phyloP scores from a whole-genome alignment of 2,797 vertebrate species.

The Sebastes kiyomatsui region DNA sequence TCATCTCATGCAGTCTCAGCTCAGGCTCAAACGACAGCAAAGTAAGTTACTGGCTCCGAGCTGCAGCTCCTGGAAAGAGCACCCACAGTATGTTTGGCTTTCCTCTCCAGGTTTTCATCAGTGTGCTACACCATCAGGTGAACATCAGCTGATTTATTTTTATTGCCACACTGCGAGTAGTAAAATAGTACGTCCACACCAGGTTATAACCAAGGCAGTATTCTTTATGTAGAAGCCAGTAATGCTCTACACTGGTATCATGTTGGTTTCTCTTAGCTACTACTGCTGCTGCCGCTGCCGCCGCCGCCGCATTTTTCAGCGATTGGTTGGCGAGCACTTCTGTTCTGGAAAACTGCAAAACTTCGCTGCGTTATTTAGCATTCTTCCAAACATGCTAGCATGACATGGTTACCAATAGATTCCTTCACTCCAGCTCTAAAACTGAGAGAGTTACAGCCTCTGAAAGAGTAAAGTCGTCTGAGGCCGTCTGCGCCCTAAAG shows the following conservation, averaged over 20 bases:
- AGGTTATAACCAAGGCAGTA: not conserved
- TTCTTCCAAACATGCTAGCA: too few species aligned
- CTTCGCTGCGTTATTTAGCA: too few species aligned
- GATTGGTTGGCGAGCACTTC: too few species aligned
- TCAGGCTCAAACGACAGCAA: not conserved
- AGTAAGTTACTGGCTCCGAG: not conserved
- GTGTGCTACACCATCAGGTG: not conserved
- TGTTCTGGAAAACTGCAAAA: too few species aligned
- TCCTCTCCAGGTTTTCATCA: not conserved
- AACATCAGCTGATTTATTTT: not conserved
- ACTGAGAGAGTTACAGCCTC: too few species aligned
- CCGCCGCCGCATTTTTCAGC: too few species aligned
- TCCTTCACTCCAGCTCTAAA: too few species aligned
- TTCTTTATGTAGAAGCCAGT: not conserved
- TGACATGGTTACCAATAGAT: too few species aligned
- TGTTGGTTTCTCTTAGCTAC: not conserved
- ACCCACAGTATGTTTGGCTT: not conserved
- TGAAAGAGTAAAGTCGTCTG: too few species aligned
- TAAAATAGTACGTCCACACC: not conserved
- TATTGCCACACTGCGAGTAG: not conserved
- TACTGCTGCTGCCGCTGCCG: too few species aligned
- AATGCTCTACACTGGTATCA: not conserved
- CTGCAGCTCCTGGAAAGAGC: not conserved
- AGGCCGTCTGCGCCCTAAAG: too few species aligned
- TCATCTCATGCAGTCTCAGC: not conserved